These are phyloP conservation scores for Chalcis sispes DNA, from an alignment of 2,888 invertebrate species.

Conservation along the genomic window DNA sequence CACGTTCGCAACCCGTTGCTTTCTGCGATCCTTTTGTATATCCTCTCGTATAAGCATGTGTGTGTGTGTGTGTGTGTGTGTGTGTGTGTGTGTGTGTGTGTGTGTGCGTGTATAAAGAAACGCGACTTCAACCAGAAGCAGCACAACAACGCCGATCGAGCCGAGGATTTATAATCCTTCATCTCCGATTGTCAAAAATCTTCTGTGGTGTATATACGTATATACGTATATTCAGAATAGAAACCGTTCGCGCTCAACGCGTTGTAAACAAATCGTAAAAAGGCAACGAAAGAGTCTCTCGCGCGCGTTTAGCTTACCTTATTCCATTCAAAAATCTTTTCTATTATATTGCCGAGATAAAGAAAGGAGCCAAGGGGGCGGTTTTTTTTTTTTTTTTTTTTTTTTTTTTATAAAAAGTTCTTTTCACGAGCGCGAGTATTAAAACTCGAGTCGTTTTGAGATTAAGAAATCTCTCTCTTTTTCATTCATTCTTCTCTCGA, in stretches of 20 bases:
- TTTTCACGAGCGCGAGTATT: conserved; percentile 51
- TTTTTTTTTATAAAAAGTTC: conserved; percentile 39
- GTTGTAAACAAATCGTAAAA: conserved; percentile 75
- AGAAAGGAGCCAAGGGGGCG: background rate
- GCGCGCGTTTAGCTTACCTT: conserved; percentile 49
- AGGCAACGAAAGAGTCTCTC: conserved; percentile 55
- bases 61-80: no score
- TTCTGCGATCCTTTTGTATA: no score
- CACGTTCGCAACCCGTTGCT: no score
- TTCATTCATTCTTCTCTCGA: background rate
- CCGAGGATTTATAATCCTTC: no score
- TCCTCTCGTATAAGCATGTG: no score
- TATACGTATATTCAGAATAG: conserved; percentile 15
- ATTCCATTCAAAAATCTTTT: conserved; percentile 5
- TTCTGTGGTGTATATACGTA: no score
- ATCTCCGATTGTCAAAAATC: no score
- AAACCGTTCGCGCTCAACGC: background rate
- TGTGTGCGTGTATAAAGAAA: no score
- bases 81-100: no score
- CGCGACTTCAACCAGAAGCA: background rate
- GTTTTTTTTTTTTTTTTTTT: no score
- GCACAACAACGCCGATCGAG: background rate
- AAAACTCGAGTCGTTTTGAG: conserved; percentile 59
- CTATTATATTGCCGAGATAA: conserved; percentile 19
- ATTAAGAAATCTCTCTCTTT: conserved; percentile 52